Base-by-base conservation (phyloP, 2,797 vertebrate species). In the Crenuchus spilurus region DNA sequence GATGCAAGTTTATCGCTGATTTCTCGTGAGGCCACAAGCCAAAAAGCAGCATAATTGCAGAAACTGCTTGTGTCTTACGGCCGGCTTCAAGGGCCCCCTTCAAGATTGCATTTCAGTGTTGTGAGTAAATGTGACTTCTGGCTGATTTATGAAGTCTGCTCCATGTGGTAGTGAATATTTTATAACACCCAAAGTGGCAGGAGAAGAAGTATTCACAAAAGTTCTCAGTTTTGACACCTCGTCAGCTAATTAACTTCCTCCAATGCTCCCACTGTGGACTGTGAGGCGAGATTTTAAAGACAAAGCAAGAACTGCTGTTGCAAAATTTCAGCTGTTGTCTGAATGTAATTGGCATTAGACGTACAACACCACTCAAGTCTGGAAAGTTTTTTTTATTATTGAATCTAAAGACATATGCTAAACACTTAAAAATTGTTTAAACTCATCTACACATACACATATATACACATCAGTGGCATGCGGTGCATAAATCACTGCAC, bases 221-320 rank as follows among this genome's bases (percentile, higher is more conserved):
- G 48, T 51, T 51, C 22, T n/a, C 44, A 46, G n/a, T 51, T 51
- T 51, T 51, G 48, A 51, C 48, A 4, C 24, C 22, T 51, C 48
- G 4, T 7, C 18, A 3, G 46, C 46, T 22, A 51, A 51, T 51
- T 51, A 51, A 51, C 48, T 51, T 51, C 48, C 48, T 51, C 48
- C 18, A 10, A 2, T 48, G n/a, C n/a, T 48, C 18, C 44, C 48
- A 1, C 48, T 51, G 48, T 51, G 30, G 54, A 58, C n/a, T 2
- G 55, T 1, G 9, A 58, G 31, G 30, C 8, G 52, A 4, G n/a
- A 35, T 18, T 33, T 33, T 35, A 13, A 11, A 20, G n/a, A 10
- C 31, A 35, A 16, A 33, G 30, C 30, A 33, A 51, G 22, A 20
- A 20, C 2, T n/a, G 48, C 55, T 33, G 31, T 37, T 37, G 35